These are phyloP conservation scores for Micromesistius poutassou DNA, from an alignment of 2,797 vertebrate species.

Conservation along the genomic window DNA sequence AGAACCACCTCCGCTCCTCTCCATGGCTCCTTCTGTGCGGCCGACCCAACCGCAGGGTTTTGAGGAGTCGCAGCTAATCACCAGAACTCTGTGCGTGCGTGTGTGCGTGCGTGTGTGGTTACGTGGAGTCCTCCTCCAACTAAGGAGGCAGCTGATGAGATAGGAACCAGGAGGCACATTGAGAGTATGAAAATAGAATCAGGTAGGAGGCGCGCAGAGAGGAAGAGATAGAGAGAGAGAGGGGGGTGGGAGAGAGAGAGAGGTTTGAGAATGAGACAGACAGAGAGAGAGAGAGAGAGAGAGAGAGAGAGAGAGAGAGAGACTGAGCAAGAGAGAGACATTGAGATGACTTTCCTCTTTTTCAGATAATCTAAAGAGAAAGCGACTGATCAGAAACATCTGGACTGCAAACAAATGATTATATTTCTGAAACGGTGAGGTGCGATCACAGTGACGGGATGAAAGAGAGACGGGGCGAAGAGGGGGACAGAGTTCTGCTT, in stretches of 20 bases:
- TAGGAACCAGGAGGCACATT: slow-evolving; percentile 4
- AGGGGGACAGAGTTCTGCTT: neutral
- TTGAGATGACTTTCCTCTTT: neutral
- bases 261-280: too few species aligned
- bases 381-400: neutral
- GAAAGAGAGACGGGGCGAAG: neutral
- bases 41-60: too few species aligned
- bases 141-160: neutral
- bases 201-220: neutral
- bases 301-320: neutral
- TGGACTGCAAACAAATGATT: neutral
- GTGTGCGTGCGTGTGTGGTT: neutral
- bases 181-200: slow-evolving; percentile 6
- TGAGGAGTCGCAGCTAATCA: too few species aligned
- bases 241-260: neutral
- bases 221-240: neutral
- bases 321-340: neutral
- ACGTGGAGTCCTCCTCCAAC: neutral
- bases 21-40: too few species aligned
- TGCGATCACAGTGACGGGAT: neutral
- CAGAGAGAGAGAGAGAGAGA: neutral
- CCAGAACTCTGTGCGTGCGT: slow-evolving; percentile 3
- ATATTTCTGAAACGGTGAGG: neutral
- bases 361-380: neutral
- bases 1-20: too few species aligned